Conservation (phyloP, 2,797 vertebrate genomes). For the Rhinichthys osculus region DNA sequence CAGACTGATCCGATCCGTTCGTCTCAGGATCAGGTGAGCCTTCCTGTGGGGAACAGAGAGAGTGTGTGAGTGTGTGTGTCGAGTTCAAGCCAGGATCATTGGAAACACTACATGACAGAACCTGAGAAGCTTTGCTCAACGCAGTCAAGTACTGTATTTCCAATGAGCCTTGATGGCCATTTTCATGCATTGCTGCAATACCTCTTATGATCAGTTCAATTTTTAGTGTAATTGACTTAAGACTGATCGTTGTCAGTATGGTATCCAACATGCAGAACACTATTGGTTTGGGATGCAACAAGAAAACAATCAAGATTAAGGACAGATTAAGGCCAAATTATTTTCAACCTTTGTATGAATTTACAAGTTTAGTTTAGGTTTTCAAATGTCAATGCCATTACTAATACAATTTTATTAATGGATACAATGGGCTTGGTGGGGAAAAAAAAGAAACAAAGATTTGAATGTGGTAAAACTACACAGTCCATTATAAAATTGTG, state of each 20-base stretch:
- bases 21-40: slow-evolving; percentile 91
- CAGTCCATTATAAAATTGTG: background rate
- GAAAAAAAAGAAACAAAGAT: background rate
- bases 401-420: background rate
- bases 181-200: background rate
- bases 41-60: slow-evolving; percentile 78
- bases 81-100: background rate
- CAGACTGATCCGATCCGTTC: slow-evolving; percentile 89
- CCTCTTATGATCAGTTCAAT: background rate
- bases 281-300: background rate
- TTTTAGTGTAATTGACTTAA: background rate
- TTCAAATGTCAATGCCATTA: background rate
- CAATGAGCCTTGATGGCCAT: background rate
- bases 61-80: background rate
- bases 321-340: too few species aligned
- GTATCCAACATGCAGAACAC: background rate
- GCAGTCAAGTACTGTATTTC: background rate
- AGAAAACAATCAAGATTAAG: too few species aligned
- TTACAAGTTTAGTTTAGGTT: background rate
- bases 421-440: background rate
- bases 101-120: background rate
- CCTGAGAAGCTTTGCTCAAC: background rate
- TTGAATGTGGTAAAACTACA: background rate
- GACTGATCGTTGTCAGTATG: background rate
- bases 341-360: background rate